Conservation (phyloP, 2,888 invertebrate species). For the Cryptus viduatorius region DNA sequence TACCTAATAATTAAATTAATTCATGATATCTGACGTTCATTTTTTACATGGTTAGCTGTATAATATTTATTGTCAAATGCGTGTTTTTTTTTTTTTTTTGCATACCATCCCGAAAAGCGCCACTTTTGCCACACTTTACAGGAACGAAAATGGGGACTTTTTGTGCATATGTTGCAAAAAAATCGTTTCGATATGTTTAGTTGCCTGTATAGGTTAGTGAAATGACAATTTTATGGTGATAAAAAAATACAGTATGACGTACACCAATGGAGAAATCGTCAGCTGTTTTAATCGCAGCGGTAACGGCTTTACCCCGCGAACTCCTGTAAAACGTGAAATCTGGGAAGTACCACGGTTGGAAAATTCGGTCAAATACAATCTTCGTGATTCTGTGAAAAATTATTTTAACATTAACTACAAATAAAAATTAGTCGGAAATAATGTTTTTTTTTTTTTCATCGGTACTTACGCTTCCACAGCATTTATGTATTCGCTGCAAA, state of each 20-base stretch:
- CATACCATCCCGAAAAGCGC: too few relatives aligned
- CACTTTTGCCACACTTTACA: too few relatives aligned
- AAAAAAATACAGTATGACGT: background rate
- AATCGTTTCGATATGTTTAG: too few relatives aligned
- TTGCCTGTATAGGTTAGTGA: too few relatives aligned
- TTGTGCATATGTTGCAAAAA: too few relatives aligned
- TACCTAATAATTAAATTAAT: background rate
- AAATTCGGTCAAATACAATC: background rate
- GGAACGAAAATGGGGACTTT: too few relatives aligned
- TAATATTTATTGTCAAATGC: too few relatives aligned
- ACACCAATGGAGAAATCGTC: background rate
- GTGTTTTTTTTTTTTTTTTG: too few relatives aligned
- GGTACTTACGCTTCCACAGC: conserved; percentile 85
- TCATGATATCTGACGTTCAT: background rate
- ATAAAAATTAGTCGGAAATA: background rate
- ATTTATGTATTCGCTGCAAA: conserved; percentile 85
- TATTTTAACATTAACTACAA: background rate
- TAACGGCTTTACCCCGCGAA: background rate
- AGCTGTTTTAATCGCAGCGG: background rate
- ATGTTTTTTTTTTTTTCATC: too few relatives aligned
- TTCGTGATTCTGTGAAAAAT: background rate
- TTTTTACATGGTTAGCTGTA: background rate
- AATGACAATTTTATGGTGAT: too few relatives aligned
- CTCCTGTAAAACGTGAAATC: background rate
- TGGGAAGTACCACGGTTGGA: background rate